phyloP scores from a whole-genome alignment of 2,888 invertebrate species.

The Kryphioiulus occultus region DNA sequence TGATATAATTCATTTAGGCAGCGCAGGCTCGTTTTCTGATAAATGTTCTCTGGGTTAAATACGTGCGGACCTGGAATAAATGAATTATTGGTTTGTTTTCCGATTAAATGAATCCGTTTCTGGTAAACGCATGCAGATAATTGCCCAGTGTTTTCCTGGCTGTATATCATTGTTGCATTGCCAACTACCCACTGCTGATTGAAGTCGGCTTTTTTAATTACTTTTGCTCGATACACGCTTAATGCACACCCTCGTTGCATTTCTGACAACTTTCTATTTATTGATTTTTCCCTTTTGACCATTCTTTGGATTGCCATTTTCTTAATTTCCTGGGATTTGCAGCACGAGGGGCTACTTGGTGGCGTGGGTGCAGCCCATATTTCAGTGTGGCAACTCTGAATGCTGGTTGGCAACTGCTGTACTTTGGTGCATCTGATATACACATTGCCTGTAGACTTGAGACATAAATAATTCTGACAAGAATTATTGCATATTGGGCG shows the following conservation, averaged over 20 bases:
- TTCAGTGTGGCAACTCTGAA: neutral
- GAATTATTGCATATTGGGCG: constrained; percentile 32
- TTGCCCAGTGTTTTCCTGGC: neutral
- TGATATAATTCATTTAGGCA: constrained; percentile 39
- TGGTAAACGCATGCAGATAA: constrained; percentile 15
- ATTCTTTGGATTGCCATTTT: neutral
- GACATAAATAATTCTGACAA: neutral
- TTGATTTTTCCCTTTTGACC: neutral
- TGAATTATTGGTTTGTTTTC: constrained; percentile 40
- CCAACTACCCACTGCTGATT: neutral
- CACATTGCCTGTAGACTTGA: neutral
- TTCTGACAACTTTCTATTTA: constrained; percentile 17
- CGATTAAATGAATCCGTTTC: constrained; percentile 40
- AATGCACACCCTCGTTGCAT: constrained; percentile 13
- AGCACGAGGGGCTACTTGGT: neutral
- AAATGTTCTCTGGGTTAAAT: constrained; percentile 14
- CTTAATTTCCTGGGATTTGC: neutral
- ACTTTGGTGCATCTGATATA: neutral
- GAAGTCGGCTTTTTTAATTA: constrained; percentile 36
- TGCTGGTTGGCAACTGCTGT: neutral
- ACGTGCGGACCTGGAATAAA: constrained; percentile 39
- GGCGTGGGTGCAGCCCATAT: neutral
- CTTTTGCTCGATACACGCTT: constrained; percentile 6
- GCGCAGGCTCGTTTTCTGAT: constrained; percentile 4
- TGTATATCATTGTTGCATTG: neutral